phyloP scores from a whole-genome alignment of 2,797 vertebrate genomes.

The Eulemur rubriventer region DNA sequence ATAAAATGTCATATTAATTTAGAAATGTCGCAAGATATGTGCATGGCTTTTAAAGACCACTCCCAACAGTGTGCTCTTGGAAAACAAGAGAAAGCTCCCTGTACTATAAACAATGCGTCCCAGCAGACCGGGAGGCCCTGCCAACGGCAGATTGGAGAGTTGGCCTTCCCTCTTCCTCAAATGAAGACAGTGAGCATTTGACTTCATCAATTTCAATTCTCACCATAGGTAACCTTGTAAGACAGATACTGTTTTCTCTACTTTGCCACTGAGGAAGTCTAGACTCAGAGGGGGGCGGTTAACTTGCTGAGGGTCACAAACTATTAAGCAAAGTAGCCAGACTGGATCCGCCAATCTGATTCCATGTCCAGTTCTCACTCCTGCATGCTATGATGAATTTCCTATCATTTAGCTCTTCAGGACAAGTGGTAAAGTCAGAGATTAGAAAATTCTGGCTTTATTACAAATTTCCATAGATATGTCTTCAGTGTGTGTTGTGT shows the following conservation, averaged over 20 bases:
- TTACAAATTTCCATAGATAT: neutral
- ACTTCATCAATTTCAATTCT: neutral
- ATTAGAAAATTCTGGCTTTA: neutral
- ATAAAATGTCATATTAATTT: slow-evolving; percentile 82
- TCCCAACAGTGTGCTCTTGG: slow-evolving; percentile 64
- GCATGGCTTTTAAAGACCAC: slow-evolving; percentile 79
- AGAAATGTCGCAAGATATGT: slow-evolving; percentile 79
- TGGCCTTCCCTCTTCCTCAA: slow-evolving; percentile 69
- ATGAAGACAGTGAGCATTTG: neutral
- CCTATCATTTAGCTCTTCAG: slow-evolving; percentile 9
- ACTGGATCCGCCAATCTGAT: neutral
- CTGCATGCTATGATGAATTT: neutral
- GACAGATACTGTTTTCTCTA: neutral
- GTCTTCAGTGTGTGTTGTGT: neutral
- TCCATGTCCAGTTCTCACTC: neutral
- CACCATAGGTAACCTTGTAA: neutral
- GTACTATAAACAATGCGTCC: slow-evolving; percentile 74
- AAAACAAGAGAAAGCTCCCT: slow-evolving; percentile 65
- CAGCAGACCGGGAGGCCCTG: slow-evolving; percentile 68
- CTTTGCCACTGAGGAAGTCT: neutral
- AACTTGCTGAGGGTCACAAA: neutral
- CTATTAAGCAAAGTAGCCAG: neutral
- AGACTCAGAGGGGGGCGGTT: neutral
- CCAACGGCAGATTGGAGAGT: slow-evolving; percentile 47
- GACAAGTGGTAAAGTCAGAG: neutral